Conservation (phyloP, 2,113 vertebrate genomes). For the Emydocephalus ijimae region DNA sequence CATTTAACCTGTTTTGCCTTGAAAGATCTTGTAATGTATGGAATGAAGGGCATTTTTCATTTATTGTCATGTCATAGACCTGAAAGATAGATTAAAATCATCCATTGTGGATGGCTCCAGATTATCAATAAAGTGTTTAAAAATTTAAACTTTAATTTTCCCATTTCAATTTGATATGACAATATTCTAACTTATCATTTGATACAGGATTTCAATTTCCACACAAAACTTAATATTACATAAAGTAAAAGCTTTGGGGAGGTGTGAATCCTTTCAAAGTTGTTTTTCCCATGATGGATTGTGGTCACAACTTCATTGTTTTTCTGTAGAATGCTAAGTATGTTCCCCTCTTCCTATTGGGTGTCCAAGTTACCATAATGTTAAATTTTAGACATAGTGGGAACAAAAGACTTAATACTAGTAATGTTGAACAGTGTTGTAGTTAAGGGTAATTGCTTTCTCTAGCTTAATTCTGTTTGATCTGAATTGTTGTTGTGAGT, state of each 20-base stretch:
- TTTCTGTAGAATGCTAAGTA: neutral
- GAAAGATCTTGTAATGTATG: neutral
- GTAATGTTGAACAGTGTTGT: neutral
- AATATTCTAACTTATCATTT: neutral
- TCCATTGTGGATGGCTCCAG: neutral
- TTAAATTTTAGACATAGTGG: neutral
- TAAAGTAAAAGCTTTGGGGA: neutral
- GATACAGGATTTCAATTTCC: neutral
- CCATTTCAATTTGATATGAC: neutral
- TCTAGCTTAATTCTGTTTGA: neutral
- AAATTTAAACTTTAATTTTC: neutral
- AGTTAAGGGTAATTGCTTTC: neutral
- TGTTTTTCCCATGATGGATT: neutral
- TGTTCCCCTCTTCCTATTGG: neutral
- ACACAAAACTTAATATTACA: neutral
- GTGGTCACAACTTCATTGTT: neutral
- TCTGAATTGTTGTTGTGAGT: neutral
- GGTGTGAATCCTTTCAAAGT: neutral
- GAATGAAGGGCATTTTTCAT: too few relatives aligned
- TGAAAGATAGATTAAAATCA: neutral
- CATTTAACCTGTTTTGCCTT: neutral
- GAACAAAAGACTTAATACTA: neutral
- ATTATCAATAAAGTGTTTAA: neutral
- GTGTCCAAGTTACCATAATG: neutral
- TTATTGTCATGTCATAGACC: neutral